Conservation (phyloP, 2,797 vertebrate genomes). For the Cynopterus sphinx region DNA sequence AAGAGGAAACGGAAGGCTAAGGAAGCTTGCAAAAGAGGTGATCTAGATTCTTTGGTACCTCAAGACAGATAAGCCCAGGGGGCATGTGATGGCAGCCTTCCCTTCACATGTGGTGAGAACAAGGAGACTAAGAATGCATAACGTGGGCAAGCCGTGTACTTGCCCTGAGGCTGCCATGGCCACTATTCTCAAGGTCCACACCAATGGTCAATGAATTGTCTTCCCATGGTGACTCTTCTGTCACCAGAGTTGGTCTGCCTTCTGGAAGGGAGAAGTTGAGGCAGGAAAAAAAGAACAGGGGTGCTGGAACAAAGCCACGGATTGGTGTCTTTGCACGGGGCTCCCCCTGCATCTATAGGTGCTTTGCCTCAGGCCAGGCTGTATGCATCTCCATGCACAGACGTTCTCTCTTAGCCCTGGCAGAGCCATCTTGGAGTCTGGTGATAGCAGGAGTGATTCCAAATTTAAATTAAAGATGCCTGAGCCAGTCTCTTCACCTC, state of each 20-base stretch:
- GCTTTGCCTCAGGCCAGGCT: neutral
- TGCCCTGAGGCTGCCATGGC: neutral
- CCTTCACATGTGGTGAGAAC: neutral
- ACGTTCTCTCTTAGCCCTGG: neutral
- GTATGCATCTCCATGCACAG: rapidly evolving
- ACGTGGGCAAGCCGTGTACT: neutral
- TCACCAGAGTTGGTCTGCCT: neutral
- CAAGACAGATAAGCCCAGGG: neutral
- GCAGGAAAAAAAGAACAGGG: neutral
- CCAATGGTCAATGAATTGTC: neutral
- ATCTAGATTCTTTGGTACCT: neutral
- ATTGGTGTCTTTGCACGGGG: neutral
- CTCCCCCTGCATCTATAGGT: neutral
- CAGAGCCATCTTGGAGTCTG: neutral
- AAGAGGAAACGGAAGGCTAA: neutral
- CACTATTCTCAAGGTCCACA: neutral
- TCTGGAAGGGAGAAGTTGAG: neutral
- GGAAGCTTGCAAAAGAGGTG: neutral
- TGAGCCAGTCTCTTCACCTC: neutral
- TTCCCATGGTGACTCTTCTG: neutral
- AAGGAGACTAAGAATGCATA: rapidly evolving
- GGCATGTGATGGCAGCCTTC: neutral
- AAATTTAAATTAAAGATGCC: conserved; percentile 19
- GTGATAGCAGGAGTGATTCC: conserved; percentile 3
- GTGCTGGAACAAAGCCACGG: neutral